Evolutionary conservation across 2,113 vertebrate genomes (phyloP).

Genomic region (Rhabdornis inornatus): DNA sequence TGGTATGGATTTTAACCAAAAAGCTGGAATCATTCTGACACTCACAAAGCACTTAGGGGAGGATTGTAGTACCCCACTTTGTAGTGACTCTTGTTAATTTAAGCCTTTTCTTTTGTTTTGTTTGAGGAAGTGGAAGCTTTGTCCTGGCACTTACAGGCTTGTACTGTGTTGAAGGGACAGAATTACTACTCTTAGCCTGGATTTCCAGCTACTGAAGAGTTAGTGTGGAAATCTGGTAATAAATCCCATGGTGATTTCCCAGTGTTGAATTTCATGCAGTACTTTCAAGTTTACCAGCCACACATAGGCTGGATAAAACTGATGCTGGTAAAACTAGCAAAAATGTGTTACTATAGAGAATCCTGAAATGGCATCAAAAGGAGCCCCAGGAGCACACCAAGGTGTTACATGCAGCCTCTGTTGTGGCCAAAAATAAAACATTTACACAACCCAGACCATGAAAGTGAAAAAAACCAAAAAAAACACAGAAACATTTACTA

Average conservation of each 20-base stretch:
- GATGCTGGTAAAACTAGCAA: background rate
- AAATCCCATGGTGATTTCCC: background rate
- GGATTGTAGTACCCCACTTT: background rate
- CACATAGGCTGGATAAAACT: background rate
- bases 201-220: constrained; percentile 15
- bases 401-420: background rate
- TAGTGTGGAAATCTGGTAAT: background rate
- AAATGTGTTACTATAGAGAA: background rate
- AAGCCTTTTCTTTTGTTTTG: background rate
- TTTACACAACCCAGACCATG: background rate
- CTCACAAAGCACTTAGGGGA: background rate
- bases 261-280: background rate
- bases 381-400: background rate
- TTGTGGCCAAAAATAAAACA: constrained; percentile 11
- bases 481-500: background rate
- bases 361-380: background rate
- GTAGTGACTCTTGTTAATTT: background rate
- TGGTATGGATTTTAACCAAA: background rate
- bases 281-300: background rate
- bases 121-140: constrained; percentile 42
- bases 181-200: constrained; percentile 9
- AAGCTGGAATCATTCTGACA: background rate
- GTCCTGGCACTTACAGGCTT: background rate
- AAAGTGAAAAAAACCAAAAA: constrained; percentile 34
- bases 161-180: background rate